These are phyloP conservation scores for Halcyon senegalensis DNA, from an alignment of 2,113 vertebrate genomes.

Conservation along the genomic window DNA sequence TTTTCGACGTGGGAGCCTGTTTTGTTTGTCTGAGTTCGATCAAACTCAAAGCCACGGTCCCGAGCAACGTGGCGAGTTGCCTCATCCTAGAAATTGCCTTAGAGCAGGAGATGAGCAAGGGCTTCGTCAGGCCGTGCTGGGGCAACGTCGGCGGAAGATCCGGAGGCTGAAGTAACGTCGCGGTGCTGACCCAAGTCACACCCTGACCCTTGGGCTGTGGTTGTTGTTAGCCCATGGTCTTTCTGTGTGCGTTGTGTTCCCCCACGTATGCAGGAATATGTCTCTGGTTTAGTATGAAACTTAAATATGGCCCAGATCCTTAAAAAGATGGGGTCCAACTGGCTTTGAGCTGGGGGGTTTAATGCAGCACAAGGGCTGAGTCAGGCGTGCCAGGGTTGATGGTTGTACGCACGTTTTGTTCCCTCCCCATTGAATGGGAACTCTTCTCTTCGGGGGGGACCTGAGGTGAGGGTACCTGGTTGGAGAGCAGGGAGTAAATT, in stretches of 20 bases:
- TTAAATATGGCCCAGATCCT: neutral
- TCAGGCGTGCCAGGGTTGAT: neutral
- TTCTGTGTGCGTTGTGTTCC: neutral
- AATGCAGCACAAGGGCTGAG: fast-evolving
- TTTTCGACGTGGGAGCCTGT: neutral
- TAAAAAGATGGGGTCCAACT: neutral
- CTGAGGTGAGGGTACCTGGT: neutral
- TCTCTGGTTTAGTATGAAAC: neutral
- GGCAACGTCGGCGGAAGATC: fast-evolving
- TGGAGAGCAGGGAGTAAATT: neutral
- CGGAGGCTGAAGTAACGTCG: neutral
- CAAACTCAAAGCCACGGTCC: neutral
- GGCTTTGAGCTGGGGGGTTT: neutral
- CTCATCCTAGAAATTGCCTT: neutral
- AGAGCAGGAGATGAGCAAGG: neutral
- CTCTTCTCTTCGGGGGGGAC: neutral
- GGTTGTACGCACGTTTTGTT: neutral
- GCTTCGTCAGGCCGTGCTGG: neutral
- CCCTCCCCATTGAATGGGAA: neutral
- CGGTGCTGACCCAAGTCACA: neutral
- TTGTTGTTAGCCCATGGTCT: neutral
- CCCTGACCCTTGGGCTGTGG: neutral
- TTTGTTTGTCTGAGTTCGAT: neutral
- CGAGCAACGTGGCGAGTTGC: neutral
- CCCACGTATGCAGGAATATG: neutral